Evolutionary conservation across 2,888 invertebrate species (phyloP), one percentile per base, ranked within the genome.

Genomic region (Anthophora plumipes): DNA sequence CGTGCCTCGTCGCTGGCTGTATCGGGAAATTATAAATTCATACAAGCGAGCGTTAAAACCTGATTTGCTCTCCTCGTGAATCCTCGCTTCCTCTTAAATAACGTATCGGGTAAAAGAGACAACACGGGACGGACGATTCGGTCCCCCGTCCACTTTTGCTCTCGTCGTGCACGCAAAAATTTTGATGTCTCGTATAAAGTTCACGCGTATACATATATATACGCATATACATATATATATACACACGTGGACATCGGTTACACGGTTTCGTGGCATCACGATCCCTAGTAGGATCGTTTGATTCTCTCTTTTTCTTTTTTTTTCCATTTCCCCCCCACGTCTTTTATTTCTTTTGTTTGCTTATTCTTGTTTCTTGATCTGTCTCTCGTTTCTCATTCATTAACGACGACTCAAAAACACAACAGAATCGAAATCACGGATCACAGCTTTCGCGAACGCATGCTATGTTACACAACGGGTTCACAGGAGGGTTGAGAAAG

Each of bases 361-460:
- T 48, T n/a, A 3, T 20, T 59, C 20, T 12, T 20, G 7, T 37
- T 31, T 59, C 11, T 8, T 39, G 37, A 59, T 68, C 37, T 57
- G 14, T 43, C 14, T 67, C 60, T 59, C 43, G 25, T 50, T 70
- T 76, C 41, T 72, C 55, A 37, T 64, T 77, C 69, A 55, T 80
- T 80, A 84, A 84, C 78, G 82, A 83, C 79, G 77, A 85, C 69
- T 79, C 82, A 84, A 72, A 43, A 61, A 73, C 78, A 60, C 63
- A 86, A 89, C 67, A 77, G 72, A 84, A 85, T 75, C 78, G 82
- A 88, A 90, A 89, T 89, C 86, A 46, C 57, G 87, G 87, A 90
- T 92, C 90, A 89, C 90, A 91, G 89, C 83, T 89, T 86, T 90
- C 85, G 89, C 86, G 85, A 91, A 89, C 85, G 84, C 81, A 80